Base-by-base conservation (phyloP, 2,888 invertebrate genomes). In the Cheilosia impressa region DNA sequence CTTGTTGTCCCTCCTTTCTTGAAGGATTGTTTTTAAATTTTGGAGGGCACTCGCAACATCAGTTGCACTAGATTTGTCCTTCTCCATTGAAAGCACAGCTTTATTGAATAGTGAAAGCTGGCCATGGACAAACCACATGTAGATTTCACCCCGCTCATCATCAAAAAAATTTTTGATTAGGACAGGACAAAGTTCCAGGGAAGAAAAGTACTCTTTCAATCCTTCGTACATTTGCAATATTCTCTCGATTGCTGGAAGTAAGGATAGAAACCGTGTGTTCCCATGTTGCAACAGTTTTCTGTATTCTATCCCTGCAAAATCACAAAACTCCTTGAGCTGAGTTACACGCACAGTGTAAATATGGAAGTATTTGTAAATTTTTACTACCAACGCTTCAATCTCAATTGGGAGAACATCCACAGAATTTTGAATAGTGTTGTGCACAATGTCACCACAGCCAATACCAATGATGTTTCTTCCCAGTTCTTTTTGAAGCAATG, bases 291-390 rank as follows among this genome's bases (percentile, higher is more conserved):
- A 31, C 31, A 31, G 31, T 31, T 31, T 31, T 31, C 31, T 31
- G 31, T 31, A 31, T 31, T 31, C 31, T 31, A 31, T 31, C 31
- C n/a, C 43, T 43, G 5, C n/a, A 13, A n/a, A 13, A n/a, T 43
- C 43, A 43, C 13, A 43, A 43, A 43, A 43, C 43, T 43, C 43
- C 13, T 43, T 43, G 43, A 43, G 43, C 31, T 31, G 31, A 31
- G 31, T 31, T 31, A 6, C 31, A 31, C 31, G 31, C 31, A 31
- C 31, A 31, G 15, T 43, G 13, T n/a, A 9, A 13, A n/a, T 24
- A 43, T 43, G 43, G 43, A 43, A 43, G 43, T n/a, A 43, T 43
- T 43, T 43, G 43, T 43, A 43, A 43, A 43, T 43, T 43, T 43
- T 43, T 43, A 13, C 47, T 47, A 47, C 47, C 47, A 47, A 47